phyloP scores from a whole-genome alignment of 2,797 vertebrate genomes.

The Salmo trutta region DNA sequence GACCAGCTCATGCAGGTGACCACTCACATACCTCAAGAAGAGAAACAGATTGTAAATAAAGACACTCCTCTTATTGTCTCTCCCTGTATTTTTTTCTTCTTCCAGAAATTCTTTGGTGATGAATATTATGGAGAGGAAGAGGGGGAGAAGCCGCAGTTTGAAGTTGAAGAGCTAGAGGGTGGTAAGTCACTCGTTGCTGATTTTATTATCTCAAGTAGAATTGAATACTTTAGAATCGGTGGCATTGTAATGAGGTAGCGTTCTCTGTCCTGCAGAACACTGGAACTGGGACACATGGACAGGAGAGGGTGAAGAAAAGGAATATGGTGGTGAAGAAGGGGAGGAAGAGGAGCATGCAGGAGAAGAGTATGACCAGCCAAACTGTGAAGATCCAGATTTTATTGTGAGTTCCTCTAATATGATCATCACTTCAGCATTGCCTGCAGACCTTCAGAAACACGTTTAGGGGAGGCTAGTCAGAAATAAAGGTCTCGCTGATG shows the following conservation, averaged over 20 bases:
- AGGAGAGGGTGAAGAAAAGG: slow-evolving; percentile 54
- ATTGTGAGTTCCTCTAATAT: slow-evolving; percentile 65
- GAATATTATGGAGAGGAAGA: slow-evolving; percentile 82
- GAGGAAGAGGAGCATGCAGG: slow-evolving; percentile 24
- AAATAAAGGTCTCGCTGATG: neutral
- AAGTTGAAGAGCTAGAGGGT: slow-evolving; percentile 82
- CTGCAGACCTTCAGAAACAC: neutral
- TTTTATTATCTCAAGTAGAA: too few species aligned
- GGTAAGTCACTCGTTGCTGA: slow-evolving; percentile 13
- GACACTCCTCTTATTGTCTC: neutral
- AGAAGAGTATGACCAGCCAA: slow-evolving; percentile 42
- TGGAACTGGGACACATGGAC: slow-evolving; percentile 93
- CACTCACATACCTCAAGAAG: neutral
- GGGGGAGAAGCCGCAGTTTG: slow-evolving; percentile 87
- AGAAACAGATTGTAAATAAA: neutral
- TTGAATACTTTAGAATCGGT: neutral
- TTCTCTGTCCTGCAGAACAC: slow-evolving; percentile 66
- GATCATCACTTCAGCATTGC: neutral
- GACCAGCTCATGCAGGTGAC: slow-evolving; percentile 89
- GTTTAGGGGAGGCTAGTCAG: neutral
- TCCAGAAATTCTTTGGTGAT: slow-evolving; percentile 83
- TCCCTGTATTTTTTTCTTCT: slow-evolving; percentile 12
- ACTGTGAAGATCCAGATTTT: slow-evolving; percentile 86
- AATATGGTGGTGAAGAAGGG: slow-evolving; percentile 4
- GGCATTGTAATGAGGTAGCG: neutral